These are phyloP conservation scores for Eulemur rufifrons DNA, from an alignment of 2,113 vertebrate genomes.

Conservation along the genomic window DNA sequence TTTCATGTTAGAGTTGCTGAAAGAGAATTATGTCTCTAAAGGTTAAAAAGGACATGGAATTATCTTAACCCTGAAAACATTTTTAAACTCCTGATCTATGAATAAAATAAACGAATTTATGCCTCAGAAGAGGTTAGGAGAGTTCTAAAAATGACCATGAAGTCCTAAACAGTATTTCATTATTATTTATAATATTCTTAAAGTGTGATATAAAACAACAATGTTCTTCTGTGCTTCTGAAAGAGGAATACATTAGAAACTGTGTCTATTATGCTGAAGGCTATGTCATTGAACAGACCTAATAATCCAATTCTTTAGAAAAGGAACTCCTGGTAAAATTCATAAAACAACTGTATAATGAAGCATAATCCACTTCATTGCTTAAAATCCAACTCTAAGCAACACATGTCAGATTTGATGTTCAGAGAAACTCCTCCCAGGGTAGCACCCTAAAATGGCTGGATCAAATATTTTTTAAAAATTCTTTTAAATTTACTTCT, in stretches of 20 bases:
- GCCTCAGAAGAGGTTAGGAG: neutral
- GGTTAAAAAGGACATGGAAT: neutral
- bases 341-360: neutral
- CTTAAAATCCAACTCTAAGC: slow-evolving; percentile 5
- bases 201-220: slow-evolving; percentile 35
- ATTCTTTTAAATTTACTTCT: slow-evolving; percentile 26
- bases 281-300: slow-evolving; percentile 30
- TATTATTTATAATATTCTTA: slow-evolving; percentile 19
- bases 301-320: slow-evolving; percentile 14
- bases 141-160: neutral
- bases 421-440: neutral
- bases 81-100: neutral
- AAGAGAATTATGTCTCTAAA: neutral
- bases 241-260: neutral
- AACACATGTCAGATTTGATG: neutral
- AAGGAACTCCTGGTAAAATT: neutral
- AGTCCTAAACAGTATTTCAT: neutral
- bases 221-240: neutral
- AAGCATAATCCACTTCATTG: neutral
- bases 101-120: slow-evolving; percentile 6
- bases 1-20: slow-evolving; percentile 13
- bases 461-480: neutral
- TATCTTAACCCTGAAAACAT: neutral
- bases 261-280: neutral
- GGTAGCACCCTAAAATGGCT: neutral